Conservation (phyloP, 2,113 vertebrate species). For the Tenrec ecaudatus region DNA sequence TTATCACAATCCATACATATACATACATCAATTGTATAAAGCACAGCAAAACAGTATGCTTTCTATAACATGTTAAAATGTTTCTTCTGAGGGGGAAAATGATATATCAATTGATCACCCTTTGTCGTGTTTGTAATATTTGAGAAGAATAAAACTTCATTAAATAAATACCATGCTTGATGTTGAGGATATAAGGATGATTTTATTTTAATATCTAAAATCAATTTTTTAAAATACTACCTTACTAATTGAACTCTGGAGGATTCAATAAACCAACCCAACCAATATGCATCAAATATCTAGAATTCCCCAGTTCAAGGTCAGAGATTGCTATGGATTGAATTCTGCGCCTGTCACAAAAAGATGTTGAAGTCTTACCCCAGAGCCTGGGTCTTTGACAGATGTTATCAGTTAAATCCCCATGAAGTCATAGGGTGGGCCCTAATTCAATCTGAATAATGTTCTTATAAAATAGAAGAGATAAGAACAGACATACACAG, state of each 20-base stretch:
- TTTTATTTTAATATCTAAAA: conserved; percentile 35
- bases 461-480: not conserved
- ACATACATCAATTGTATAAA: no score
- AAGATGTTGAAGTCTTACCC: not conserved
- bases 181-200: conserved; percentile 1
- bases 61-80: not conserved
- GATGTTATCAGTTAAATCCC: not conserved
- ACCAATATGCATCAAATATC: conserved; percentile 1
- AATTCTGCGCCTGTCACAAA: not conserved
- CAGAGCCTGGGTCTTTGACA: not conserved
- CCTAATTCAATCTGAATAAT: not conserved
- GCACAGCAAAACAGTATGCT: no score
- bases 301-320: not conserved
- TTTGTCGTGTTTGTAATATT: not conserved
- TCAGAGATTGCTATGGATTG: not conserved
- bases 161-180: not conserved
- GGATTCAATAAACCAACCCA: not conserved
- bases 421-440: not conserved
- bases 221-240: conserved; percentile 21
- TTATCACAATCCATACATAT: no score
- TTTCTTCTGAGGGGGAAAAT: not conserved
- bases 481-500: not conserved
- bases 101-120: not conserved
- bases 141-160: not conserved
- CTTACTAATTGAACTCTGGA: not conserved